A percentile compares a stretch with the other conserved stretches of the same genome.
Conservation (phyloP, 2,797 vertebrate genomes). For the Gallirallus australis region DNA sequence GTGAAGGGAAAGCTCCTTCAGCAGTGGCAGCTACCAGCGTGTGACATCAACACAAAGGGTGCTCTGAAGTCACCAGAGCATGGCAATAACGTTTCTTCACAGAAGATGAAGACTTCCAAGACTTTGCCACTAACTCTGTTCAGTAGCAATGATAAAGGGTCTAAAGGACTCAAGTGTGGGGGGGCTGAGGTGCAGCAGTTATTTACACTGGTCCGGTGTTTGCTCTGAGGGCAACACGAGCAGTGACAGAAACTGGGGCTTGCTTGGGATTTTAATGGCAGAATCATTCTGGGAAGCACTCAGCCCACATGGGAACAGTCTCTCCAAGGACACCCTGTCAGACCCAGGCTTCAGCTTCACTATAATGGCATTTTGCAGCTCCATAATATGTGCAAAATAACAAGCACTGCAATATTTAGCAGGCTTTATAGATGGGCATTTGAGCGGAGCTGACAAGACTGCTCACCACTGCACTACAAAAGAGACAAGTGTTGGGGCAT, state of each 20-base stretch:
- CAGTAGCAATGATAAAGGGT: not conserved
- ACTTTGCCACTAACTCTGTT: not conserved
- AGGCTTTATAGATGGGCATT: not conserved
- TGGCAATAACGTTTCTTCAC: not conserved
- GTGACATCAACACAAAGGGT: not conserved
- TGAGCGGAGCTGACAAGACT: not conserved
- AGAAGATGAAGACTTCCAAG: not conserved
- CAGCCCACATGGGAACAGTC: not conserved
- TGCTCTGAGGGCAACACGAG: rapidly evolving
- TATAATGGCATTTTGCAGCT: not conserved
- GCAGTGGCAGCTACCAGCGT: rapidly evolving
- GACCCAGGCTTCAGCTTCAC: not conserved
- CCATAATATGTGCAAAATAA: not conserved
- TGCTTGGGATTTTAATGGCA: not conserved
- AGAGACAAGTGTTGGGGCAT: not conserved
- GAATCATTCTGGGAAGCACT: not conserved
- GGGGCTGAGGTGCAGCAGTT: not conserved
- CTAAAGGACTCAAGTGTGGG: rapidly evolving
- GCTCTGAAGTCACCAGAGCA: not conserved
- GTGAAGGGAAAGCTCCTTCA: not conserved
- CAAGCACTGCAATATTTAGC: not conserved
- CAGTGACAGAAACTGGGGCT: not conserved
- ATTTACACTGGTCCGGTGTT: rapidly evolving
- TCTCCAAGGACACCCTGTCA: not conserved
- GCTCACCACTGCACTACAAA: not conserved